These are phyloP conservation scores for Agapornis roseicollis DNA, from an alignment of 2,113 vertebrate species.

Conservation along the genomic window DNA sequence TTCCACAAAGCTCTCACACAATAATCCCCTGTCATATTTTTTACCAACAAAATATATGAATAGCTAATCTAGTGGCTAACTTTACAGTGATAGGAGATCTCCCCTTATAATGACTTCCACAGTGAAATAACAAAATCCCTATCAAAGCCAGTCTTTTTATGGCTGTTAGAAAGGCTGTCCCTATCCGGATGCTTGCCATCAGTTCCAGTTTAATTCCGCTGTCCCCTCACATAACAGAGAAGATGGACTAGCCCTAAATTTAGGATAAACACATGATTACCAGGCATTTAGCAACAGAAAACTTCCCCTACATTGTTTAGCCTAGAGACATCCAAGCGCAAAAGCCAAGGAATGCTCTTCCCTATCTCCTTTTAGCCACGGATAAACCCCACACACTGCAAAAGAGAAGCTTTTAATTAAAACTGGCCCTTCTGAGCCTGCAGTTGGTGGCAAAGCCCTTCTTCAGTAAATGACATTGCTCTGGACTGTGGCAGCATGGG, in stretches of 20 bases:
- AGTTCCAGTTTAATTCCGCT: neutral
- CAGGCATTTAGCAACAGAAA: conserved; percentile 24
- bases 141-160: conserved; percentile 33
- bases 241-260: neutral
- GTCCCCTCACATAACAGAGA: neutral
- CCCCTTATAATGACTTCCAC: conserved; percentile 27
- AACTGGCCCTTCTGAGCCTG: conserved; percentile 10
- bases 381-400: neutral
- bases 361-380: neutral
- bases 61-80: conserved; percentile 48
- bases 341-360: conserved; percentile 27
- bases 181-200: neutral
- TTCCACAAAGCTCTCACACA: conserved; percentile 54
- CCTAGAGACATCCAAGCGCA: neutral
- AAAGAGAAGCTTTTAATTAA: conserved; percentile 25
- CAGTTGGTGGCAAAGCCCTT: neutral
- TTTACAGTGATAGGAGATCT: neutral
- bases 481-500: neutral
- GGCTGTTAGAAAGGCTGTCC: neutral
- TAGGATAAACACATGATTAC: neutral
- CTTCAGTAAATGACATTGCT: neutral
- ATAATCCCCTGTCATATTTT: conserved; percentile 58
- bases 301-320: conserved; percentile 8
- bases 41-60: conserved; percentile 57
- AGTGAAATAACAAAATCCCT: conserved; percentile 28